phyloP scores from a whole-genome alignment of 2,797 vertebrate genomes.

The Danio aesculapii region DNA sequence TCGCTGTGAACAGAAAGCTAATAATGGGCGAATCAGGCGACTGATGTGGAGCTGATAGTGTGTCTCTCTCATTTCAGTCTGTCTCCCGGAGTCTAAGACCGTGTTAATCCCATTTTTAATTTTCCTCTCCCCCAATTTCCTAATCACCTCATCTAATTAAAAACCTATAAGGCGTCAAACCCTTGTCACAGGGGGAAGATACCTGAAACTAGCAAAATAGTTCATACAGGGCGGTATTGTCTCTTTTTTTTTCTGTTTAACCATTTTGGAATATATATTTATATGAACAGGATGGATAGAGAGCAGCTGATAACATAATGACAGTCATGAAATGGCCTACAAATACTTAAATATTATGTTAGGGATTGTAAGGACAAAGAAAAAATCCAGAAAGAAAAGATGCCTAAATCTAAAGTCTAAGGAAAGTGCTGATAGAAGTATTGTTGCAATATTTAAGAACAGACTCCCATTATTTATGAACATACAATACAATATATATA shows the following conservation, averaged over 20 bases:
- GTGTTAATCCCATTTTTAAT: slow-evolving; percentile 75
- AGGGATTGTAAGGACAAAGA: too few relatives aligned
- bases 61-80: slow-evolving; percentile 61
- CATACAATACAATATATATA: too few relatives aligned
- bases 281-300: too few relatives aligned
- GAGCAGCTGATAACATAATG: too few relatives aligned
- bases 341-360: too few relatives aligned
- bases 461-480: too few relatives aligned
- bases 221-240: not conserved
- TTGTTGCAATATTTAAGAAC: too few relatives aligned
- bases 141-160: slow-evolving; percentile 77
- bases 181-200: slow-evolving; percentile 12
- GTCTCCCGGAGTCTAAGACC: slow-evolving; percentile 68
- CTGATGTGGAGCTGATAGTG: slow-evolving; percentile 51
- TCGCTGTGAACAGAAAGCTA: slow-evolving; percentile 61
- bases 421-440: too few relatives aligned
- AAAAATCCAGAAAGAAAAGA: too few relatives aligned
- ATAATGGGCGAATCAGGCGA: slow-evolving; percentile 71
- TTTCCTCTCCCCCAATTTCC: slow-evolving; percentile 62
- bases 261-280: too few relatives aligned
- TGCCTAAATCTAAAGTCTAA: too few relatives aligned
- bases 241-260: not conserved
- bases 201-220: slow-evolving; percentile 16
- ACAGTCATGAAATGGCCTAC: too few relatives aligned
- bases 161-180: slow-evolving; percentile 54